A percentile compares a stretch with the other conserved stretches of the same genome.
These are phyloP conservation scores for Papilio xuthus DNA, from an alignment of 1,140 invertebrate species.

Conservation along the genomic window DNA sequence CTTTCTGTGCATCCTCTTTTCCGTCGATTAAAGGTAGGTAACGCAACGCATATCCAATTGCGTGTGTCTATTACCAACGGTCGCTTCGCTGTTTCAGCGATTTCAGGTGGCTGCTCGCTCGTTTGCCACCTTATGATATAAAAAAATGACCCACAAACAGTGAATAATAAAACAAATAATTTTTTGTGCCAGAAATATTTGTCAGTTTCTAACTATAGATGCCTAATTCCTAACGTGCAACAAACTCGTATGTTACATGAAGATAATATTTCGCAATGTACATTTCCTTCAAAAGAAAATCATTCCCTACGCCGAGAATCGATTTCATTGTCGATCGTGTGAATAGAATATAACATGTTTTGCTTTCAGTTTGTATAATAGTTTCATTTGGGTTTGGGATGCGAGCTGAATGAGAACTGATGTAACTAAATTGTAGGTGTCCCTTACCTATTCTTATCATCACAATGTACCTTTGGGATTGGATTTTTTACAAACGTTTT, in stretches of 20 bases:
- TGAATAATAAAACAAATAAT: too few relatives aligned
- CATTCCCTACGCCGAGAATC: neutral
- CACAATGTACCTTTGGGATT: slow-evolving; percentile 9
- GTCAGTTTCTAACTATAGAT: too few relatives aligned
- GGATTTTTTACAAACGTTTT: neutral
- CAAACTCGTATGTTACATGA: neutral
- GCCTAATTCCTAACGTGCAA: too few relatives aligned
- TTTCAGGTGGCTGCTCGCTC: too few relatives aligned
- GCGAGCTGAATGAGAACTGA: neutral
- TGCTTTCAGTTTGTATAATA: slow-evolving; percentile 8
- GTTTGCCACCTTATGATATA: too few relatives aligned
- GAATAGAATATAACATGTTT: neutral
- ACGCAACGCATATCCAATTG: too few relatives aligned
- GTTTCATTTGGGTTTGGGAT: neutral
- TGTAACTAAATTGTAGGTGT: neutral
- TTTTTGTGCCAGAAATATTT: too few relatives aligned
- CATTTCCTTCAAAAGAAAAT: neutral
- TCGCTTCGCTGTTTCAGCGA: too few relatives aligned
- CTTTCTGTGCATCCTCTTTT: too few relatives aligned
- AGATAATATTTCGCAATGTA: neutral
- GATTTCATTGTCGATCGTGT: neutral
- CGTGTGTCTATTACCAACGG: too few relatives aligned
- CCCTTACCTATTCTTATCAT: slow-evolving; percentile 3
- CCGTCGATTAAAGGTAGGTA: too few relatives aligned
- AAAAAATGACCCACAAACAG: too few relatives aligned